These are phyloP conservation scores for Melanerpes aurifrons DNA, from an alignment of 2,113 vertebrate species.

Conservation along the genomic window DNA sequence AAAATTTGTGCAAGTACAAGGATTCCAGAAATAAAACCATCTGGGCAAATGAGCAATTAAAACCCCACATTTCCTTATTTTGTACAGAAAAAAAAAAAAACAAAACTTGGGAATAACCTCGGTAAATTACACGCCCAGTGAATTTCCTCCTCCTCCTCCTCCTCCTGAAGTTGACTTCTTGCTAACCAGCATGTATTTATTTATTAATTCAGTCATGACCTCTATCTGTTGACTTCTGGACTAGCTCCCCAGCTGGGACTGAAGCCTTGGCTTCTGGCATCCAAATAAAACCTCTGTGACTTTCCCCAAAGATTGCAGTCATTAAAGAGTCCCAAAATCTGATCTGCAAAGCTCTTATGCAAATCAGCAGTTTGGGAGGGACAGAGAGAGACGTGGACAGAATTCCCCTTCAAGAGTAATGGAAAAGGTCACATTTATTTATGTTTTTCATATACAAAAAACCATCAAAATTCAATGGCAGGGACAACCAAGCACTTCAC, in stretches of 20 bases:
- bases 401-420: background rate
- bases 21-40: slow-evolving; percentile 75
- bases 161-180: slow-evolving; percentile 21
- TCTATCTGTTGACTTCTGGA: slow-evolving; percentile 58
- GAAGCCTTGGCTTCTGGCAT: slow-evolving; percentile 47
- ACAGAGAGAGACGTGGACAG: background rate
- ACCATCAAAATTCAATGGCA: background rate
- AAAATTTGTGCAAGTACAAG: slow-evolving; percentile 69
- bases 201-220: slow-evolving; percentile 49
- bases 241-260: slow-evolving; percentile 39
- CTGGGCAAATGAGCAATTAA: slow-evolving; percentile 74
- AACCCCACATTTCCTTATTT: slow-evolving; percentile 60
- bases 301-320: slow-evolving; percentile 14
- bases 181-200: slow-evolving; percentile 42
- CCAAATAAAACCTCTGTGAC: slow-evolving; percentile 50
- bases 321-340: slow-evolving; percentile 11
- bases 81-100: background rate
- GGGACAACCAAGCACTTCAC: background rate
- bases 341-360: background rate
- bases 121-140: slow-evolving; percentile 42
- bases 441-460: background rate
- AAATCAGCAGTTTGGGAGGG: background rate
- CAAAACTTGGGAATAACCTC: slow-evolving; percentile 69
- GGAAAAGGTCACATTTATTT: background rate
- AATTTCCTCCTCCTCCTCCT: background rate